Evolutionary conservation across 1,140 invertebrate species (phyloP), one percentile per base, ranked within the genome.

Genomic region (Drosophila sp.): DNA sequence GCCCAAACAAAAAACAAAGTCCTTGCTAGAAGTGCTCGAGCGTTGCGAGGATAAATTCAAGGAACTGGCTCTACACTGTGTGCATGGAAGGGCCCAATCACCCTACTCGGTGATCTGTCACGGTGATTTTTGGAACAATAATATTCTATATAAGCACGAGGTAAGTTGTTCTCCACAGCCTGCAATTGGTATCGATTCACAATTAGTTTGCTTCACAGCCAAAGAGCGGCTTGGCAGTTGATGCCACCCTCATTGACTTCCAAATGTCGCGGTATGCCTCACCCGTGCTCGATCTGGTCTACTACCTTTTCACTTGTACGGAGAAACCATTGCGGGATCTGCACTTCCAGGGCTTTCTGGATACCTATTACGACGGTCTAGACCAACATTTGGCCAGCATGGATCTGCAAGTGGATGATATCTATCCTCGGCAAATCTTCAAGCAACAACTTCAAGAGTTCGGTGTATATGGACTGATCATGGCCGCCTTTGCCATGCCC

Each of bases 241-340:
- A 91, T 44, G 90, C 90, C 7, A 78, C 93, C 30, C 77, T 94
- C 10, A 87, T 94, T 3, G 93, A 94, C 58, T 93, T 93, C 65
- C 93, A 94, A 71, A 74, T 93, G 35, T 82, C 93, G 7, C 90
- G 93, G 60, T 92, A 91, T 56, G 76, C 85, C 0, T 90, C 92
- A 32, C 93, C 93, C n/a, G 63, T 93, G 4, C 63, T 92, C 0
- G 93, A 94, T 74, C 11, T 94, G 6, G 80, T 93, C 7, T 93
- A 93, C 54, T 92, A 93, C 58, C 77, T 94, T 6, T 94, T 92
- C 60, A 82, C 86, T 2, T 93, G 93, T 32, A 93, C 93, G 3
- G 90, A 92, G 29, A 92, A 92, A 57, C 5, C 71, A 54, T 66
- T 94, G 38, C 82, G 93, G 6, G 81, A 93, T 72, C 50, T 87